A percentile compares a stretch with the other conserved stretches of the same genome.
These are phyloP conservation scores for Ceyx melanurus DNA, from an alignment of 2,113 vertebrate genomes.

Conservation along the genomic window DNA sequence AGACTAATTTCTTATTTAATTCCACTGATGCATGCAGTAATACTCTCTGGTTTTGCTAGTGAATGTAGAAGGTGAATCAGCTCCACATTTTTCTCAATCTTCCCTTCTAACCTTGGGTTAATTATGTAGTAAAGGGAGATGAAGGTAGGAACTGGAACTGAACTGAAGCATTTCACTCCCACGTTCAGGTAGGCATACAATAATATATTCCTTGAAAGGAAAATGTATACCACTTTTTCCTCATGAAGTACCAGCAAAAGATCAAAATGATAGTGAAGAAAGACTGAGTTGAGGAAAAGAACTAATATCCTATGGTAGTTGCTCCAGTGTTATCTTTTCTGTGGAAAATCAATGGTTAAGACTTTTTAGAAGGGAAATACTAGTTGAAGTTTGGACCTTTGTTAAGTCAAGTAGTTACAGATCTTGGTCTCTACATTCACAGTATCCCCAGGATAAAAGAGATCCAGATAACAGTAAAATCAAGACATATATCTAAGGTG, in stretches of 20 bases:
- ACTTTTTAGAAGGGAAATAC: background rate
- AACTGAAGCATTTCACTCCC: background rate
- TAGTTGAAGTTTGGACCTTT: background rate
- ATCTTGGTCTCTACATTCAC: background rate
- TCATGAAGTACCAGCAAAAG: background rate
- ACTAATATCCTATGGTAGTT: background rate
- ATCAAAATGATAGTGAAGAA: background rate
- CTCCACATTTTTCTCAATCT: background rate
- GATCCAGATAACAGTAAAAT: background rate
- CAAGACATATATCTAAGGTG: background rate
- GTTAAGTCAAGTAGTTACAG: background rate
- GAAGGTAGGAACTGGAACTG: background rate
- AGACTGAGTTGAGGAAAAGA: background rate
- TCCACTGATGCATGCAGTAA: slow-evolving; percentile 22
- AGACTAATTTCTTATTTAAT: slow-evolving; percentile 21
- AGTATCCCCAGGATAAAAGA: background rate
- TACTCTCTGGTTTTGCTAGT: background rate
- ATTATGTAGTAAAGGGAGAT: background rate
- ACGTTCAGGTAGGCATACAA: background rate
- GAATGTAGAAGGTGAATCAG: slow-evolving; percentile 26
- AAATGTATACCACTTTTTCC: background rate
- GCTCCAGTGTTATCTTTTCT: background rate
- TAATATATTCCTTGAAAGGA: background rate
- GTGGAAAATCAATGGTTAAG: background rate
- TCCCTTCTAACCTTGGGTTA: background rate